Base-by-base conservation (phyloP, 2,888 invertebrate genomes). In the Iphiclides podalirius region DNA sequence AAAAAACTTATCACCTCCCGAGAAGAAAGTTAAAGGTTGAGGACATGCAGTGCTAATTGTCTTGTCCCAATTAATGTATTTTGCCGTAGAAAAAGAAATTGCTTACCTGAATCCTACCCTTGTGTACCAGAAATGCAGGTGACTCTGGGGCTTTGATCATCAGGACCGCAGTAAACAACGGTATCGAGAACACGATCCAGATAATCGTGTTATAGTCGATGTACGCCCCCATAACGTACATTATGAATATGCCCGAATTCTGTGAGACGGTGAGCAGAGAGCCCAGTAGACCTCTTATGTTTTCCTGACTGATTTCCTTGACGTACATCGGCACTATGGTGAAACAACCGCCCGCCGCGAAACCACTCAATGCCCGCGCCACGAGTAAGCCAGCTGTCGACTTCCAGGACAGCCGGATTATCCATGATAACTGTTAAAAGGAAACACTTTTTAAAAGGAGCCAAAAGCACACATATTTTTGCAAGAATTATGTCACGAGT, bases 71-170 rank as follows among this genome's bases (percentile, higher is more conserved):
- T n/a, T n/a, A n/a, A n/a, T n/a, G n/a, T n/a, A n/a, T n/a, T n/a
- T n/a, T n/a, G n/a, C n/a, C n/a, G n/a, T n/a, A n/a, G n/a, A n/a
- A n/a, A n/a, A n/a, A n/a, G n/a, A n/a, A n/a, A n/a, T 20, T 20
- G 6, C 6, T 20, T 47, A 84, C 80, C 51, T 83, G 69, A 52
- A 67, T 58, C 40, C 68, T 72, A 4, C 74, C 80, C 16, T 59
- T 64, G 31, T 79, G 79, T 1, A 85, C 67, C 38, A 82, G 63
- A 58, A 69, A 79, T 1, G 77, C 72, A 11, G 86, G 85, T 1
- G 83, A 78, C 52, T 83, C 81, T 1, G 83, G 83, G 47, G 77
- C 75, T 52, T 67, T 72, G 8, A 73, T 28, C 65, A 84, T 70
- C 11, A 75, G 37, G 1, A 76, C 26, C 1, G 70, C 54, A 12